These are phyloP conservation scores for Leptinotarsa undecemlineata DNA, from an alignment of 1,140 invertebrate genomes.

Conservation along the genomic window DNA sequence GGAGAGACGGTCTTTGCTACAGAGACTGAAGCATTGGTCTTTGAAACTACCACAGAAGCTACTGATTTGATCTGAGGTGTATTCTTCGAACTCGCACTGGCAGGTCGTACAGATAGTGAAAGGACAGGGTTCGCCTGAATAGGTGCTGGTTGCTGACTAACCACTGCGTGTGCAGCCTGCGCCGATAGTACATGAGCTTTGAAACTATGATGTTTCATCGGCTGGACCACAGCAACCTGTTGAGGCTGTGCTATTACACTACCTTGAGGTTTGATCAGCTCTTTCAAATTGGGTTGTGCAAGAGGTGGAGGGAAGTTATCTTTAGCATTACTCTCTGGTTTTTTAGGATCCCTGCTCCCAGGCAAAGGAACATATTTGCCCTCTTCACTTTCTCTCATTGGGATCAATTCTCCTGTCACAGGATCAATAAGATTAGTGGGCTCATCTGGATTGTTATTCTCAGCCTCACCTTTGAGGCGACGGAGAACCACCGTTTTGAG, in stretches of 20 bases:
- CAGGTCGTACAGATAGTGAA: constrained; percentile 1
- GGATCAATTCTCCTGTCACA: constrained; percentile 74
- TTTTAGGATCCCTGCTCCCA: constrained; percentile 32
- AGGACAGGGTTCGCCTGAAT: constrained; percentile 20
- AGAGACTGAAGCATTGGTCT: constrained; percentile 7
- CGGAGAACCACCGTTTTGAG: constrained; percentile 51
- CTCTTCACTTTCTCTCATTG: constrained; percentile 73
- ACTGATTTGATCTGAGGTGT: constrained; percentile 10
- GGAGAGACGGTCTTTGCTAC: constrained; percentile 27
- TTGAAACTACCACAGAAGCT: constrained; percentile 14
- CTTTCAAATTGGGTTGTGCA: constrained; percentile 38
- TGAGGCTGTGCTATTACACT: constrained; percentile 32
- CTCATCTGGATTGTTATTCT: constrained; percentile 52
- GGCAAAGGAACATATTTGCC: constrained; percentile 70
- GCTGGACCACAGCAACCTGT: constrained; percentile 11
- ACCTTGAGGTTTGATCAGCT: constrained; percentile 23
- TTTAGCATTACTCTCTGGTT: constrained; percentile 37
- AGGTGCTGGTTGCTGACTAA: constrained; percentile 35
- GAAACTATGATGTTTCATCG: constrained; percentile 56
- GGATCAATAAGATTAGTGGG: constrained; percentile 73
- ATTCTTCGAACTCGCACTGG: neutral
- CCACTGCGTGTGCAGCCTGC: constrained; percentile 50
- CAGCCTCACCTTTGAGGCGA: constrained; percentile 51
- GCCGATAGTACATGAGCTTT: constrained; percentile 61
- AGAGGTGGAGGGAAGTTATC: constrained; percentile 21